Percentiles rank a stretch among this genome's conserved stretches.
phyloP scores from a whole-genome alignment of 2,888 invertebrate species.

The Schizotus pectinicornis region DNA sequence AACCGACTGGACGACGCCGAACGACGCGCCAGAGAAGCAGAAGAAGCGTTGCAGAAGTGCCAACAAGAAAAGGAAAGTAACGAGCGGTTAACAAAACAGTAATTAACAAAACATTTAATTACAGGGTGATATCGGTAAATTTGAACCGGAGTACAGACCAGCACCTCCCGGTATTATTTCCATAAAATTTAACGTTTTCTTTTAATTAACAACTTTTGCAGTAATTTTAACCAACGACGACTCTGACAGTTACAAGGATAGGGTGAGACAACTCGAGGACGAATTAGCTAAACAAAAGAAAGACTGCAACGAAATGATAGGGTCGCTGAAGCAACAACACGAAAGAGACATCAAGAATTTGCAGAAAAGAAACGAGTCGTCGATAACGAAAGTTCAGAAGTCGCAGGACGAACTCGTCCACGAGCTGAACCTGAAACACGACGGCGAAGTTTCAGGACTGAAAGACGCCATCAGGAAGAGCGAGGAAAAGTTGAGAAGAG shows the following conservation, averaged over 20 bases:
- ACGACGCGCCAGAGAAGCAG: conserved; percentile 38
- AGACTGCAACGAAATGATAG: conserved; percentile 47
- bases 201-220: neutral
- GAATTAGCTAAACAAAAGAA: conserved; percentile 44
- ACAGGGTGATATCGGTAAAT: too few species aligned
- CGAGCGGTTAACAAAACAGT: conserved; percentile 28
- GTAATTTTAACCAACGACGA: too few species aligned
- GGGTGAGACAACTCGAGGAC: conserved; percentile 21
- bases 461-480: conserved; percentile 26
- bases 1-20: conserved; percentile 42
- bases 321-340: conserved; percentile 61
- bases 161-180: too few species aligned
- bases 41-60: conserved; percentile 36
- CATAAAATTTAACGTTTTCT: neutral
- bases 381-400: conserved; percentile 63
- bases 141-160: too few species aligned
- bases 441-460: conserved; percentile 57
- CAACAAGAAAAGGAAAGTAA: conserved; percentile 26
- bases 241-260: neutral
- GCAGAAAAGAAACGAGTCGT: conserved; percentile 62
- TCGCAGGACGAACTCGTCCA: conserved; percentile 63
- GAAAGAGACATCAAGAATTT: conserved; percentile 63
- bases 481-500: conserved; percentile 16
- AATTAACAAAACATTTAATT: neutral
- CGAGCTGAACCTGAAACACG: conserved; percentile 60